These are phyloP conservation scores for Aplysina aerophoba DNA, from an alignment of 37 sponge, comb jelly and placozoan species.

Conservation along the genomic window DNA sequence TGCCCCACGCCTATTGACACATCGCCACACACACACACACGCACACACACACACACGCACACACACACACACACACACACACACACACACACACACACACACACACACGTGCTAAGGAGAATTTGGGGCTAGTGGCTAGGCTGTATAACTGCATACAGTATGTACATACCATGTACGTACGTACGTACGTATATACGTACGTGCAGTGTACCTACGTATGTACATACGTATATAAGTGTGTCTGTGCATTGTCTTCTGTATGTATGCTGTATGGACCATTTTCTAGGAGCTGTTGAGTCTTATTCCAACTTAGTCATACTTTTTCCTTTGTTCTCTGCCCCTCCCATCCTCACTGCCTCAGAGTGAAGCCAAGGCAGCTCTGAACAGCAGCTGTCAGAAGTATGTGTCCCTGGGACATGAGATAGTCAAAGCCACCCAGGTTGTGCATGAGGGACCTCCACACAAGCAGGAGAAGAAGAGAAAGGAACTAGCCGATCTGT, in stretches of 20 bases:
- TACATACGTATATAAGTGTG: neutral
- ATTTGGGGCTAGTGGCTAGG: too few relatives aligned
- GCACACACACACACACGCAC: too few relatives aligned
- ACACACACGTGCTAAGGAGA: too few relatives aligned
- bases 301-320: too few relatives aligned
- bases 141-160: neutral
- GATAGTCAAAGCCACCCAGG: conserved; percentile 40
- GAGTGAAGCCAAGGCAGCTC: conserved; percentile 47
- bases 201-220: conserved; percentile 8
- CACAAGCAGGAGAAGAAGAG: conserved; percentile 65
- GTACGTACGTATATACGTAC: conserved; percentile 14
- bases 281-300: too few relatives aligned
- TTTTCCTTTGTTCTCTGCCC: neutral
- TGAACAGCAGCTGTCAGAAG: conserved; percentile 53
- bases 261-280: neutral
- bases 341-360: neutral
- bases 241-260: neutral
- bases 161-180: neutral
- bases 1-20: too few relatives aligned
- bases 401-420: conserved; percentile 57
- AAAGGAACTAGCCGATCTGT: conserved; percentile 56
- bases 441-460: conserved; percentile 51
- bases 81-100: too few relatives aligned
- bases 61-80: too few relatives aligned
- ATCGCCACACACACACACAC: too few relatives aligned